Evolutionary conservation across 2,888 invertebrate genomes (phyloP).

Genomic region (Pandemis cinnamomeana): DNA sequence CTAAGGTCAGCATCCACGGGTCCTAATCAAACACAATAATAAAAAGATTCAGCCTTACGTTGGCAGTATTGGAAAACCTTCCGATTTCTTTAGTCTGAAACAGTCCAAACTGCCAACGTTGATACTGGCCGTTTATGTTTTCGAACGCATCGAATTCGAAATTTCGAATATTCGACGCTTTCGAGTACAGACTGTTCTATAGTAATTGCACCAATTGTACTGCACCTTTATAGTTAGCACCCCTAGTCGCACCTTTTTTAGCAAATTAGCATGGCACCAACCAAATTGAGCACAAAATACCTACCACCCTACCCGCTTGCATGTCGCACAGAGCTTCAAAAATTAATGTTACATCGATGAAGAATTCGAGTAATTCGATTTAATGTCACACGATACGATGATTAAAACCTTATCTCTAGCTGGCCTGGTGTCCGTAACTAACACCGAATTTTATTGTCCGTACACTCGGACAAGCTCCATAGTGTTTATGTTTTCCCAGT

Average conservation of each 20-base stretch:
- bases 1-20: conserved; percentile 72
- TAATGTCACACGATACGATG: conserved; percentile 34
- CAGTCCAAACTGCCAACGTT: conserved; percentile 18
- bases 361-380: conserved; percentile 36
- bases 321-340: conserved; percentile 34
- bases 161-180: conserved; percentile 14
- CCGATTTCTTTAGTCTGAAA: background rate
- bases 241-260: conserved; percentile 30
- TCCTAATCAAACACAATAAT: conserved; percentile 23
- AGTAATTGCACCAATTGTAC: conserved; percentile 18
- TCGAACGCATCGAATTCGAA: conserved; percentile 27
- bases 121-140: conserved; percentile 21
- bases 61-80: conserved; percentile 25
- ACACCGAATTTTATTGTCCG: conserved; percentile 75
- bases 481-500: conserved; percentile 77
- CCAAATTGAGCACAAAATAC: conserved; percentile 14
- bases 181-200: conserved; percentile 12
- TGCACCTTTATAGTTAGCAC: conserved; percentile 34
- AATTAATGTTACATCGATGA: conserved; percentile 27
- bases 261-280: conserved; percentile 23
- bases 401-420: conserved; percentile 42
- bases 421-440: conserved; percentile 57
- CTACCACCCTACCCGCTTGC: conserved; percentile 20
- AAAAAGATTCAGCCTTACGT: conserved; percentile 1
- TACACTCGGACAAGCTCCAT: conserved; percentile 61